A percentile compares a stretch with the other conserved stretches of the same genome.
phyloP scores from a whole-genome alignment of 2,888 invertebrate genomes.

The Drosophila barbarae region DNA sequence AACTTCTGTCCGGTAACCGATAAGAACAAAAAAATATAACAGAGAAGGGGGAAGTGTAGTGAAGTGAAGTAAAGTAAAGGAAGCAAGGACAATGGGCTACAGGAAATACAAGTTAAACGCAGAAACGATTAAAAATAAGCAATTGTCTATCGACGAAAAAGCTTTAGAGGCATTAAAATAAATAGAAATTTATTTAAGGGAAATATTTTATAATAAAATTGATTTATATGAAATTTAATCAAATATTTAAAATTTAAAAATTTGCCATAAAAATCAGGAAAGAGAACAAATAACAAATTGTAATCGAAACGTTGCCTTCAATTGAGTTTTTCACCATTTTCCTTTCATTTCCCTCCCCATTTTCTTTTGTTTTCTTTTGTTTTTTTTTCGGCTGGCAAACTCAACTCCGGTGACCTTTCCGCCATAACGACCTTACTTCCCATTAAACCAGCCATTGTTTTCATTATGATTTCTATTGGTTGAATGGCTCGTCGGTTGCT shows the following conservation, averaged over 20 bases:
- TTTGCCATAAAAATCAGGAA: neutral
- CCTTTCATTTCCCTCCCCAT: constrained; percentile 10
- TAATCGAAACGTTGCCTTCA: constrained; percentile 54
- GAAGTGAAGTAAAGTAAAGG: constrained; percentile 7
- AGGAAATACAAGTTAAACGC: constrained; percentile 61
- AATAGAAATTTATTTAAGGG: neutral
- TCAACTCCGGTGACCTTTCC: constrained; percentile 33
- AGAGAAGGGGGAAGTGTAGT: neutral
- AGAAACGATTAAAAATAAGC: constrained; percentile 76
- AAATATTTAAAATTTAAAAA: neutral
- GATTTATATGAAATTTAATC: neutral
- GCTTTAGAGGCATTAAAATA: too few relatives aligned
- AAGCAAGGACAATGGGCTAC: constrained; percentile 43
- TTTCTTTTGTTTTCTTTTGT: constrained; percentile 35
- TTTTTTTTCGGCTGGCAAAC: constrained; percentile 5
- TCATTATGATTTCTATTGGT: constrained; percentile 55
- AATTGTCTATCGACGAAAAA: constrained; percentile 57
- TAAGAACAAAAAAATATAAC: constrained; percentile 7
- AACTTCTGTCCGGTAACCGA: constrained; percentile 19
- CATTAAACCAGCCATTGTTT: constrained; percentile 43
- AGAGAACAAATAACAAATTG: constrained; percentile 47
- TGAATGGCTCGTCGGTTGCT: constrained; percentile 18
- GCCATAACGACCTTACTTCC: constrained; percentile 17
- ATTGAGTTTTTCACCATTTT: constrained; percentile 8
- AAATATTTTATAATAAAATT: neutral